Percentiles rank a stretch among this genome's conserved stretches.
These are phyloP conservation scores for Carollia perspicillata DNA, from an alignment of 2,113 vertebrate genomes.

Conservation along the genomic window DNA sequence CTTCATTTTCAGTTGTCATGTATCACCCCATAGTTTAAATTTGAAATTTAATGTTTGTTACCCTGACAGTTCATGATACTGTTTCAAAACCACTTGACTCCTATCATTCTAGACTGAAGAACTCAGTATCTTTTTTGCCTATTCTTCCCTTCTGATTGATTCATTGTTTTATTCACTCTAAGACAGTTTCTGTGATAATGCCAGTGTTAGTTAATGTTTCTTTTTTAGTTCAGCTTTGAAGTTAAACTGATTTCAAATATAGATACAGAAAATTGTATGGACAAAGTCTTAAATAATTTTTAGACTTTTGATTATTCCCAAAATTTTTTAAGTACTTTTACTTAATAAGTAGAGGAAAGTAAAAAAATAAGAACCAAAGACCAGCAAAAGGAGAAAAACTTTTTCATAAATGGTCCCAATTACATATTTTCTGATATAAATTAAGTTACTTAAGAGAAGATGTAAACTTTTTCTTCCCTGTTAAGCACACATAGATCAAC, in stretches of 20 bases:
- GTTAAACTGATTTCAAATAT: background rate
- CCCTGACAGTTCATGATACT: background rate
- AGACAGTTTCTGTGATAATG: background rate
- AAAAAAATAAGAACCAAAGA: background rate
- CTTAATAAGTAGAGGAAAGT: background rate
- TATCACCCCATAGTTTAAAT: background rate
- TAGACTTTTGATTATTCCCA: background rate
- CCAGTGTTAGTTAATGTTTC: background rate
- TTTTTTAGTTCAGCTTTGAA: conserved; percentile 38
- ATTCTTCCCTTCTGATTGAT: background rate
- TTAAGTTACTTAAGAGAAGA: background rate
- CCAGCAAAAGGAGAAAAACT: background rate
- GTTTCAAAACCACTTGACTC: background rate
- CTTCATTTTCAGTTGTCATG: background rate
- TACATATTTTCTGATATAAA: background rate
- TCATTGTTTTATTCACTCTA: conserved; percentile 7
- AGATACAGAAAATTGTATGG: background rate
- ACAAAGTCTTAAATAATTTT: conserved; percentile 16
- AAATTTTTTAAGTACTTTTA: background rate
- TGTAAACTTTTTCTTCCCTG: background rate
- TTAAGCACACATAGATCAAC: background rate
- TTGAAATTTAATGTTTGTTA: background rate
- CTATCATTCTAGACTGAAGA: background rate
- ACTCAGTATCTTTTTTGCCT: background rate
- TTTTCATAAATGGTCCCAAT: background rate